Conservation (phyloP, 2,113 vertebrate species). For the Platycercus adscitus region DNA sequence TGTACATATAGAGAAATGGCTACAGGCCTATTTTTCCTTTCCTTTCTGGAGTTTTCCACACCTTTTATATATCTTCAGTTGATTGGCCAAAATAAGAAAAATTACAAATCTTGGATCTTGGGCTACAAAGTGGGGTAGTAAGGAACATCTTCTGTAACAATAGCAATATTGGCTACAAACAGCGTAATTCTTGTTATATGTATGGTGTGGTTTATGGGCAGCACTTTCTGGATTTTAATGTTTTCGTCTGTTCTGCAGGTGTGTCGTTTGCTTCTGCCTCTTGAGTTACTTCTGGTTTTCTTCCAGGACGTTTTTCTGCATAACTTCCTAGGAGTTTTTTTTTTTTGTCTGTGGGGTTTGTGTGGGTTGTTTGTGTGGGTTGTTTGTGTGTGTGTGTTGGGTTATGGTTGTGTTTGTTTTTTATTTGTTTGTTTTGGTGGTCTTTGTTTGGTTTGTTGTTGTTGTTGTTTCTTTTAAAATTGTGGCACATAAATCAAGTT, state of each 20-base stretch:
- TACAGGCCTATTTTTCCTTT: background rate
- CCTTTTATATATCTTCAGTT: background rate
- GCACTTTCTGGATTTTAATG: background rate
- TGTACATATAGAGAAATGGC: fast-evolving
- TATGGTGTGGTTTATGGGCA: background rate
- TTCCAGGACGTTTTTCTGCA: background rate
- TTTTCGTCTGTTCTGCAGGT: background rate
- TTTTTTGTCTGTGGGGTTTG: background rate
- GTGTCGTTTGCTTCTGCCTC: background rate
- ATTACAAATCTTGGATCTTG: background rate
- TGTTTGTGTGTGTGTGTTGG: too few relatives aligned
- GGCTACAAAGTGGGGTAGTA: background rate
- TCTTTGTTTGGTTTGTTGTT: background rate
- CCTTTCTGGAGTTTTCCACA: background rate
- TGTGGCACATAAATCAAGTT: background rate
- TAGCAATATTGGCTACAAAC: background rate
- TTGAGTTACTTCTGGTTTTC: background rate
- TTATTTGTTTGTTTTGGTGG: background rate
- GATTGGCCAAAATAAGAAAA: background rate
- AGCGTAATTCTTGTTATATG: background rate
- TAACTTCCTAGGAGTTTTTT: background rate
- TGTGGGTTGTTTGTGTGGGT: background rate
- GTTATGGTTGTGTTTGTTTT: background rate
- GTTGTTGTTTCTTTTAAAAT: background rate
- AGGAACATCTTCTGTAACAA: background rate